Conservation (phyloP, 2,888 invertebrate species). For the Baronia brevicornis region DNA sequence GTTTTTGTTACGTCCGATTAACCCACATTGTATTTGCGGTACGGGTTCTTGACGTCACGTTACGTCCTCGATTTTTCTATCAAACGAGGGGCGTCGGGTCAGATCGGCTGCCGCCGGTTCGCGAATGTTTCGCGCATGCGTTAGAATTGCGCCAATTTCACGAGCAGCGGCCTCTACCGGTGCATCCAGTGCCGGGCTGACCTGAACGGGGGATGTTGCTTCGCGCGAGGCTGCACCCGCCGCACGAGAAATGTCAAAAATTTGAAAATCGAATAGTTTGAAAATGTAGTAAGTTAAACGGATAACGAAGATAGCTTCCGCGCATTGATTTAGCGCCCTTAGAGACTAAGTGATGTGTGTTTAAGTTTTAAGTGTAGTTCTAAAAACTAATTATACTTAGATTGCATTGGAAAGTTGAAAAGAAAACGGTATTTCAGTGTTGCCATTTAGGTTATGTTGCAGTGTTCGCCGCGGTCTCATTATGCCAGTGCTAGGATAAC, state of each 20-base stretch:
- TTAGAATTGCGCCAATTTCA: slow-evolving; percentile 71
- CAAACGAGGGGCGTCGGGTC: slow-evolving; percentile 63
- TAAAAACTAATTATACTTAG: slow-evolving; percentile 20
- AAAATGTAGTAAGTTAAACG: slow-evolving; percentile 36
- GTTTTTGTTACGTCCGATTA: slow-evolving; percentile 64
- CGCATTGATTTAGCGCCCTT: slow-evolving; percentile 6
- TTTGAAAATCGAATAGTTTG: slow-evolving; percentile 60
- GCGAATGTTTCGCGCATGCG: slow-evolving; percentile 62
- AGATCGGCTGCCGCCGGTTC: slow-evolving; percentile 60
- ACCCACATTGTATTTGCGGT: slow-evolving; percentile 58
- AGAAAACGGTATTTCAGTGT: slow-evolving; percentile 26
- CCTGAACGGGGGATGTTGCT: slow-evolving; percentile 58
- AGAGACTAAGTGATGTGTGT: slow-evolving; percentile 16
- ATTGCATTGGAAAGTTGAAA: slow-evolving; percentile 19
- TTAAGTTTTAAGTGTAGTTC: slow-evolving; percentile 12
- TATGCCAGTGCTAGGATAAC: slow-evolving; percentile 52
- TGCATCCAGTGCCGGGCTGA: slow-evolving; percentile 51
- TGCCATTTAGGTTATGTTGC: slow-evolving; percentile 40
- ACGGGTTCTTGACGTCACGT: slow-evolving; percentile 66
- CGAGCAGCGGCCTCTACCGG: slow-evolving; percentile 66
- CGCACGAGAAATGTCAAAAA: slow-evolving; percentile 52
- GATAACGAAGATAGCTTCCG: slow-evolving; percentile 8
- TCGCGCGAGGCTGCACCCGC: slow-evolving; percentile 43
- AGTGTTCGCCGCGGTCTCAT: slow-evolving; percentile 49
- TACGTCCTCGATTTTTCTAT: slow-evolving; percentile 72